These are phyloP conservation scores for Liopterus haemorrhoidalis DNA, from an alignment of 2,888 invertebrate species.

Conservation along the genomic window DNA sequence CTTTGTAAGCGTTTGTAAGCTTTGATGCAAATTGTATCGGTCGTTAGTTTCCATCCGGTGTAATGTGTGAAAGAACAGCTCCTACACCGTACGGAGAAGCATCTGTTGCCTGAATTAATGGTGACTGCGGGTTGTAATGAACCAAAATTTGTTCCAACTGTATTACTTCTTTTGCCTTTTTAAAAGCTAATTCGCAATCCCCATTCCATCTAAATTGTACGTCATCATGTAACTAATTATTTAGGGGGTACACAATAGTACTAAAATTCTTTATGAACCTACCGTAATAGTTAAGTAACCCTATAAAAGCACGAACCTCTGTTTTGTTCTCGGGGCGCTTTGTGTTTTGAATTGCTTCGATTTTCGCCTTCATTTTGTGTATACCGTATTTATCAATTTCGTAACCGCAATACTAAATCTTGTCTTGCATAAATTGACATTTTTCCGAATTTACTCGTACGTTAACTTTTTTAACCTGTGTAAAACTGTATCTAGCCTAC, in stretches of 20 bases:
- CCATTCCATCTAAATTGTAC: slow-evolving; percentile 31
- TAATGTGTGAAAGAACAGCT: slow-evolving; percentile 39
- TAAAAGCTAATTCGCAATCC: slow-evolving; percentile 32
- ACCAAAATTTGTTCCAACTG: slow-evolving; percentile 29
- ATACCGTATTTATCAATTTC: slow-evolving; percentile 37
- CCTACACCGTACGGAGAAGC: slow-evolving; percentile 34
- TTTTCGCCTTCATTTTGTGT: slow-evolving; percentile 35
- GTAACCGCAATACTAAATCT: slow-evolving; percentile 36
- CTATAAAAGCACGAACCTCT: slow-evolving; percentile 35
- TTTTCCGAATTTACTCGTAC: slow-evolving; percentile 34
- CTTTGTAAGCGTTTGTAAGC: slow-evolving; percentile 34
- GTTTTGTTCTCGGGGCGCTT: slow-evolving; percentile 31
- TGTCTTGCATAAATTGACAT: slow-evolving; percentile 33
- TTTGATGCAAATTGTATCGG: slow-evolving; percentile 41
- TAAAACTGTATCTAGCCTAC: slow-evolving; percentile 31
- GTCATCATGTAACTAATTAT: slow-evolving; percentile 32
- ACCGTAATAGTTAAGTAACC: slow-evolving; percentile 38
- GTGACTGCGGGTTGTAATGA: slow-evolving; percentile 34
- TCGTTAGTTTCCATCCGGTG: slow-evolving; percentile 37
- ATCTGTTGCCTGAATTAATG: slow-evolving; percentile 34
- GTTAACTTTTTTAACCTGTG: slow-evolving; percentile 30
- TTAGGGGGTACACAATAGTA: slow-evolving; percentile 33
- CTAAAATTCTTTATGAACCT: slow-evolving; percentile 36
- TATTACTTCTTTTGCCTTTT: slow-evolving; percentile 32
- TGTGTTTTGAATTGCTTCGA: slow-evolving; percentile 35